Percentiles rank a stretch among this genome's conserved stretches.
Conservation (phyloP, 2,113 vertebrate species). For the Pionites leucogaster region DNA sequence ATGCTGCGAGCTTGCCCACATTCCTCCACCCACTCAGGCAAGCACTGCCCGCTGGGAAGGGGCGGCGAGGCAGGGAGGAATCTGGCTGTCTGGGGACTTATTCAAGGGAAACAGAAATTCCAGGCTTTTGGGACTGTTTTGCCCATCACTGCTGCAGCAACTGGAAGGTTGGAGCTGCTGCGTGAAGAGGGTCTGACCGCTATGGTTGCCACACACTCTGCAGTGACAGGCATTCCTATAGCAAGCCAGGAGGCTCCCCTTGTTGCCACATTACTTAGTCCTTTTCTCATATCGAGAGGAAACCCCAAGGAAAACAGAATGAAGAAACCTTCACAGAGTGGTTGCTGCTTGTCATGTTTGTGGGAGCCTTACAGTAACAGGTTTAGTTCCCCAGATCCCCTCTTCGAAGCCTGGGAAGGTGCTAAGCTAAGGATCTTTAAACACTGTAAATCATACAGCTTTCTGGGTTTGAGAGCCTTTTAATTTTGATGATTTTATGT, state of each 20-base stretch:
- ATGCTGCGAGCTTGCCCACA: slow-evolving; percentile 43
- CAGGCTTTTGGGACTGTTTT: slow-evolving; percentile 44
- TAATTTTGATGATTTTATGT: slow-evolving; percentile 36
- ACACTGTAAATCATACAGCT: neutral
- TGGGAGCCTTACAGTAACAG: slow-evolving; percentile 13
- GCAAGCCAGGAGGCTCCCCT: neutral
- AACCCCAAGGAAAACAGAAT: slow-evolving; percentile 22
- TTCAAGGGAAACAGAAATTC: slow-evolving; percentile 49
- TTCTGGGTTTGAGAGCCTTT: neutral
- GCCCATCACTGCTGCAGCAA: neutral
- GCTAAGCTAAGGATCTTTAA: neutral
- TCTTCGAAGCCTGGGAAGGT: neutral
- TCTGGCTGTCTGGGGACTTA: slow-evolving; percentile 19
- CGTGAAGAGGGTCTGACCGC: neutral
- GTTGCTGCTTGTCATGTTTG: slow-evolving; percentile 26
- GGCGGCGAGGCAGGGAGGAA: slow-evolving; percentile 29
- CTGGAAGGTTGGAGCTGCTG: neutral
- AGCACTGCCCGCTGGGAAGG: slow-evolving; percentile 53
- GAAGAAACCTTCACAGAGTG: neutral
- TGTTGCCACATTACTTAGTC: neutral
- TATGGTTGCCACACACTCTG: slow-evolving; percentile 24
- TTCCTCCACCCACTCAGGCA: slow-evolving; percentile 68
- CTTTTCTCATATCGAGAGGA: neutral
- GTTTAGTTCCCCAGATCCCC: neutral
- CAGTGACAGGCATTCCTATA: slow-evolving; percentile 13